Evolutionary conservation across 2,113 vertebrate species (phyloP).

Genomic region (Willisornis vidua): DNA sequence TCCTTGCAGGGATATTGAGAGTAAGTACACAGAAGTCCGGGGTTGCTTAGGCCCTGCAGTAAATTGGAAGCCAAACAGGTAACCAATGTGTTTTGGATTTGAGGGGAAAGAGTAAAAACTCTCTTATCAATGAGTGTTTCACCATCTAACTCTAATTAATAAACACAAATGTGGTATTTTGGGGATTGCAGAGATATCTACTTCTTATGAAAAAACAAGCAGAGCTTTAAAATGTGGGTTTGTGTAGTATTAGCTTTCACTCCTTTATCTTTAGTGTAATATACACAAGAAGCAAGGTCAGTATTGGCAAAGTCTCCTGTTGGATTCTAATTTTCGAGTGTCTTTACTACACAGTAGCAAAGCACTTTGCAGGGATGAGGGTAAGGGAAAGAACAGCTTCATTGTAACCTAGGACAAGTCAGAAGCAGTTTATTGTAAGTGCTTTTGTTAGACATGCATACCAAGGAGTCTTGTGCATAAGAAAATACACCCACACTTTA

Average conservation of each 20-base stretch:
- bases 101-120: background rate
- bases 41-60: background rate
- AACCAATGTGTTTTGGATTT: background rate
- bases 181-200: background rate
- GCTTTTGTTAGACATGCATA: background rate
- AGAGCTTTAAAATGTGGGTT: background rate
- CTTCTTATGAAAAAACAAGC: background rate
- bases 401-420: conserved; percentile 8
- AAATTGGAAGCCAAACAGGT: background rate
- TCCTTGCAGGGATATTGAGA: background rate
- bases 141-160: background rate
- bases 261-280: background rate
- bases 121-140: background rate
- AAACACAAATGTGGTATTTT: background rate
- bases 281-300: background rate
- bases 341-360: background rate
- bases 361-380: background rate
- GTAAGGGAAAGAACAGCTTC: background rate
- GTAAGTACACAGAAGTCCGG: background rate
- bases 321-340: background rate
- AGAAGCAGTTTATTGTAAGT: background rate
- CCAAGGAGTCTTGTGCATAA: background rate
- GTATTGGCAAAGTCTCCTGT: background rate
- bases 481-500: background rate
- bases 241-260: background rate